Conservation (phyloP, 2,113 vertebrate species). For the Nestor notabilis region DNA sequence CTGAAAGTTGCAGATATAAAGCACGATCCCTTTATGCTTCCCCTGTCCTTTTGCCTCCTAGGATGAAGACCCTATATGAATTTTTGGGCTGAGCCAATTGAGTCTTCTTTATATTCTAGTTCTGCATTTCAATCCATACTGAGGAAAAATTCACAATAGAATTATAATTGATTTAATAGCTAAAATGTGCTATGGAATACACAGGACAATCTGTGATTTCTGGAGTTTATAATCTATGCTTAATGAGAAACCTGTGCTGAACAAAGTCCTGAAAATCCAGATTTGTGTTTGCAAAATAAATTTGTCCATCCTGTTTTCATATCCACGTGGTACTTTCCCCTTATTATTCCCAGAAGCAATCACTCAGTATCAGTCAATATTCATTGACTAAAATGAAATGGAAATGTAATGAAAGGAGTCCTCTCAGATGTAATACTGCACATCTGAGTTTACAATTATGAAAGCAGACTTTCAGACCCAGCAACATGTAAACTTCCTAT, state of each 20-base stretch:
- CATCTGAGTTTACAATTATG: neutral
- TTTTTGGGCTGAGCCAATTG: neutral
- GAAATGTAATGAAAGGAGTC: neutral
- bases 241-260: neutral
- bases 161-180: neutral
- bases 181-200: neutral
- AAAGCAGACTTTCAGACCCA: neutral
- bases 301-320: neutral
- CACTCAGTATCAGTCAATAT: neutral
- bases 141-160: neutral
- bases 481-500: neutral
- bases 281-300: neutral
- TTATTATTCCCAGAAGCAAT: neutral
- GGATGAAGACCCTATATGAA: neutral
- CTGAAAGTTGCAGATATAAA: neutral
- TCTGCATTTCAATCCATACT: neutral
- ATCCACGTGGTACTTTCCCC: neutral
- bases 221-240: neutral
- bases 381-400: neutral
- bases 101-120: neutral
- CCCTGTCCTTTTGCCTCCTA: neutral
- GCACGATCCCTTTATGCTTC: neutral
- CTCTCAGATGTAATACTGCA: neutral
- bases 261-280: neutral
- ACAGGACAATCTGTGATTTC: neutral